A percentile compares a stretch with the other conserved stretches of the same genome.
Conservation (phyloP, 2,113 vertebrate genomes). For the Syngnathus typhle region DNA sequence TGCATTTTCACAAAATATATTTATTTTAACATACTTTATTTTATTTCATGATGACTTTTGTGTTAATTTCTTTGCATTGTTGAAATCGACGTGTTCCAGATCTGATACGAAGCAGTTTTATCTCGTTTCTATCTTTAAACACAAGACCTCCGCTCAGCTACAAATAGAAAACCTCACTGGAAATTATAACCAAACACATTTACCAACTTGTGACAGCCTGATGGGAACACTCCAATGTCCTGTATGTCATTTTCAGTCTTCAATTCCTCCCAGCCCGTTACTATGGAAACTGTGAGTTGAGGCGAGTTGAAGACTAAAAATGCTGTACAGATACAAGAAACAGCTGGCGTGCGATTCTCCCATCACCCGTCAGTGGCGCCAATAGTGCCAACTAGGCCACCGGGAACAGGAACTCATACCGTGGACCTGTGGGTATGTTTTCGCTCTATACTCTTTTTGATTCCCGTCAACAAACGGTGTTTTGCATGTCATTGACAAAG, state of each 20-base stretch:
- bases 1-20: too few species aligned
- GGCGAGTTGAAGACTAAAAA: conserved; percentile 81
- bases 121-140: background rate
- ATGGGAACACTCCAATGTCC: conserved; percentile 58
- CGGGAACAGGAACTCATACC: background rate
- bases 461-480: background rate
- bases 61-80: background rate
- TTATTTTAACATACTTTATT: too few species aligned
- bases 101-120: background rate
- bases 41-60: background rate
- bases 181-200: conserved; percentile 11
- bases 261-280: conserved; percentile 80
- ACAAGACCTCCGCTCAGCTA: background rate
- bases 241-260: conserved; percentile 85
- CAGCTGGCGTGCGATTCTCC: conserved; percentile 45
- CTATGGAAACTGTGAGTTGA: conserved; percentile 80
- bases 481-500: background rate
- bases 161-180: conserved; percentile 23
- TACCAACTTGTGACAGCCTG: conserved; percentile 11
- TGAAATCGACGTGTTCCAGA: background rate
- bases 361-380: background rate
- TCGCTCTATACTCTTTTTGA: background rate
- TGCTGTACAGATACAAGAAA: conserved; percentile 79
- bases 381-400: background rate
- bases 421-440: conserved; percentile 43